Evolutionary conservation across 2,113 vertebrate species (phyloP), one percentile per base, ranked within the genome.

Genomic region (Tor tambroides): DNA sequence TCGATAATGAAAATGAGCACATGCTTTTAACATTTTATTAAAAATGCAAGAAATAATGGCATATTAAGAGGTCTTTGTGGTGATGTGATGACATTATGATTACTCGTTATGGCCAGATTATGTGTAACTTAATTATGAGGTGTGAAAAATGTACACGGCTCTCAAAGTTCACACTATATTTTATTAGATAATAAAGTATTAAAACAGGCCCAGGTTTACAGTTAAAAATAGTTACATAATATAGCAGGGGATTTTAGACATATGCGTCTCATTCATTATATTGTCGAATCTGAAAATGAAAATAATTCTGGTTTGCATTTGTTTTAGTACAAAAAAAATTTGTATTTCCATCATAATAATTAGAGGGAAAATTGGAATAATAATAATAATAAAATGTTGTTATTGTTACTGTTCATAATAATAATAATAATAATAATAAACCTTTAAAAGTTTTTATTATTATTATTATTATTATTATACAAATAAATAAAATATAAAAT

Each of bases 71-170:
- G 4, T 32, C 54, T 19, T 65, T 67, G 21, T 67, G 15, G 2
- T 28, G 38, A 81, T 28, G 2, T 17, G 6, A 1, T 49, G 74
- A 43, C 0, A 2, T n/a, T 38, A 35, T 80, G 6, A 80, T 38
- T 81, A 65, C 23, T 81, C 3, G 65, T 80, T 14, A 80, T 43
- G 56, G 56, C 54, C 6, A n/a, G 63, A 81, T 80, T 80, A 19
- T 63, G 26, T 43, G 32, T 41, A 2, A 61, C 23, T n/a, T 63
- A n/a, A 46, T 43, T 67, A n/a, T 28, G 14, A 65, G 8, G 56
- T 63, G 35, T 65, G 17, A 65, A 41, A 28, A 41, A 65, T 43
- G 3, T 28, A 7, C 35, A 46, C 2, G 6, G 6, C 38, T 81
- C 4, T 81, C 14, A 61, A 80, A 59, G 5, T 80, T 80, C 54